Percentiles rank a stretch among this genome's conserved stretches.
These are phyloP conservation scores for Pimpla rufipes DNA, from an alignment of 2,888 invertebrate genomes.

Conservation along the genomic window DNA sequence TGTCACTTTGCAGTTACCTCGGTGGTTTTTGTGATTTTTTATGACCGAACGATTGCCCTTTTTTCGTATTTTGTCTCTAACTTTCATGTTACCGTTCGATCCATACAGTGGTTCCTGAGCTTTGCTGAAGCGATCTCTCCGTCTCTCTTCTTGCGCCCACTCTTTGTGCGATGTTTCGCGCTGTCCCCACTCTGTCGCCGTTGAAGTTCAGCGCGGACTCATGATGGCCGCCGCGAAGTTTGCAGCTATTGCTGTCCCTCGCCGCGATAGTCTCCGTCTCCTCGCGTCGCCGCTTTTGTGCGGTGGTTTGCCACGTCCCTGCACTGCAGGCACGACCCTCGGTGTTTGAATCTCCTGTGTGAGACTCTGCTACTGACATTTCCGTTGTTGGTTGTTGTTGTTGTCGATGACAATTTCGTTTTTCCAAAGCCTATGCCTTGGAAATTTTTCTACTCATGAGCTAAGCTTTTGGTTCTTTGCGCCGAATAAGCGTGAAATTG, in stretches of 20 bases:
- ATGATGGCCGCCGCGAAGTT: constrained; percentile 15
- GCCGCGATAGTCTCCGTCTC: constrained; percentile 1
- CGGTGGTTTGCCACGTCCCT: not conserved
- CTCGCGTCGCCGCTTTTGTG: constrained; percentile 4
- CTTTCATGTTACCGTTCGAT: no score
- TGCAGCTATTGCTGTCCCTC: not conserved
- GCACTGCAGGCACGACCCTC: not conserved
- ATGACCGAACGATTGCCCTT: no score
- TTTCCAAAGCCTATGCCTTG: no score
- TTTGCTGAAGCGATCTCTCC: not conserved
- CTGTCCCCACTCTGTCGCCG: not conserved
- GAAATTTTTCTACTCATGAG: no score
- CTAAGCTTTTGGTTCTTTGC: no score
- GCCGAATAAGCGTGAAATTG: no score
- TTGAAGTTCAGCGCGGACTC: not conserved
- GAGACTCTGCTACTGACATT: not conserved
- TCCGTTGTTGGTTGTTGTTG: not conserved
- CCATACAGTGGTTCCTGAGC: not conserved
- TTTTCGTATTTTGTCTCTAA: no score
- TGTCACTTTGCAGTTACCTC: no score
- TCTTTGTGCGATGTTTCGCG: not conserved
- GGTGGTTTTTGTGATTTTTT: no score
- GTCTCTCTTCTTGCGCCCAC: not conserved
- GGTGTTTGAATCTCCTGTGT: not conserved
- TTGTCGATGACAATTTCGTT: not conserved